phyloP scores from a whole-genome alignment of 2,888 invertebrate species.

The Ctenicera cuprea region DNA sequence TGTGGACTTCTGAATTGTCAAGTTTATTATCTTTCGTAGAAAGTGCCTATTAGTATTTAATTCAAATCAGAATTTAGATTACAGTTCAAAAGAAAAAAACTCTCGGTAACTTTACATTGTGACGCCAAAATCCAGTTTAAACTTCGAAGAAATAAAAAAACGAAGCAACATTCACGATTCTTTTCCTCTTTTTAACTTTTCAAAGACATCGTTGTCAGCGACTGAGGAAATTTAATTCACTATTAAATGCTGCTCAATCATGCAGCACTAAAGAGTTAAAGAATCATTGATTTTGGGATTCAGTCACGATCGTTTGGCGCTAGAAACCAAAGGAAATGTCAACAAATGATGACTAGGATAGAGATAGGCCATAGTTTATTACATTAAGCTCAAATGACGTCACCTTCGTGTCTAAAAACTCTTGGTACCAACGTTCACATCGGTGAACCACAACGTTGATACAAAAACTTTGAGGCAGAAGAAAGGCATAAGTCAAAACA shows the following conservation, averaged over 20 bases:
- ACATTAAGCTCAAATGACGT: conserved; percentile 21
- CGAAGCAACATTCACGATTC: background rate
- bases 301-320: background rate
- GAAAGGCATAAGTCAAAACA: background rate
- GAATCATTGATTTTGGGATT: conserved; percentile 7
- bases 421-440: conserved; percentile 18
- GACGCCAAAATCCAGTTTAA: too few species aligned
- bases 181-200: conserved; percentile 1
- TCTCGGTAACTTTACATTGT: background rate
- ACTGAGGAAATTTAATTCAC: background rate
- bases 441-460: conserved; percentile 15
- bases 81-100: background rate
- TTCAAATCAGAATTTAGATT: too few species aligned
- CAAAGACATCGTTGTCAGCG: background rate
- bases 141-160: background rate
- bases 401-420: conserved; percentile 31
- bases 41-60: too few species aligned
- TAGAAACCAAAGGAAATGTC: background rate
- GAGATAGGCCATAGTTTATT: background rate
- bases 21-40: too few species aligned
- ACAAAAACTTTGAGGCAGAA: background rate
- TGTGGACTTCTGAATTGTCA: too few species aligned
- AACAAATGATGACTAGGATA: background rate
- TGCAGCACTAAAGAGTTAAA: background rate
- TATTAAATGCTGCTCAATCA: background rate